Conservation (phyloP, 2,797 vertebrate genomes). For the Thripadectes ignobilis region DNA sequence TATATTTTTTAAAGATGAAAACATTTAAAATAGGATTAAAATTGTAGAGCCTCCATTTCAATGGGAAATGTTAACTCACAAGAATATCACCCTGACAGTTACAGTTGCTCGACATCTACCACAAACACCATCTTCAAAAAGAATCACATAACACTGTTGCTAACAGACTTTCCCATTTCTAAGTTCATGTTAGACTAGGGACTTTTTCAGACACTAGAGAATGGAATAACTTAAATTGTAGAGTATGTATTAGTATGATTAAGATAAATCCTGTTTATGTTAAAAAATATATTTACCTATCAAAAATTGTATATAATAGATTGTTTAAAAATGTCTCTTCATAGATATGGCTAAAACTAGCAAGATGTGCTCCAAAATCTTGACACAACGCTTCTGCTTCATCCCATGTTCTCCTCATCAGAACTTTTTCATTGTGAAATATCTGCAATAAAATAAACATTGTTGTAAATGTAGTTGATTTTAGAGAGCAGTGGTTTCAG, state of each 20-base stretch:
- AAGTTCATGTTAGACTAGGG: neutral
- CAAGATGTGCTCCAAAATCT: constrained; percentile 91
- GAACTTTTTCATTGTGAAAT: constrained; percentile 92
- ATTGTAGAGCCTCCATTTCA: neutral
- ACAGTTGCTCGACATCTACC: neutral
- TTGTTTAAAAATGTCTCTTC: constrained; percentile 89
- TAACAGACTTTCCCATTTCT: neutral
- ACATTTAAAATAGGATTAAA: neutral
- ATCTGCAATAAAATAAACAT: constrained; percentile 77
- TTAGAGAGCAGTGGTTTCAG: neutral
- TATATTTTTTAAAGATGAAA: neutral
- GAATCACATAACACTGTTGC: neutral
- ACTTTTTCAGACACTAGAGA: neutral
- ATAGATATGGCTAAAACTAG: constrained; percentile 88
- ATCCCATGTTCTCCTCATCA: constrained; percentile 91
- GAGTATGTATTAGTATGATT: neutral
- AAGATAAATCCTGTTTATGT: neutral
- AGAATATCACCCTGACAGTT: neutral
- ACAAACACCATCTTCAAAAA: neutral
- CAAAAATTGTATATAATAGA: constrained; percentile 87
- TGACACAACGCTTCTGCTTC: constrained; percentile 92
- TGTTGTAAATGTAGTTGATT: neutral
- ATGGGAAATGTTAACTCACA: accelerated
- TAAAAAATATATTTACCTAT: constrained; percentile 80
- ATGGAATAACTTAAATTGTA: neutral